A percentile compares a stretch with the other conserved stretches of the same genome.
Conservation (phyloP, 1,140 invertebrate species). For the Laupala kohalensis region DNA sequence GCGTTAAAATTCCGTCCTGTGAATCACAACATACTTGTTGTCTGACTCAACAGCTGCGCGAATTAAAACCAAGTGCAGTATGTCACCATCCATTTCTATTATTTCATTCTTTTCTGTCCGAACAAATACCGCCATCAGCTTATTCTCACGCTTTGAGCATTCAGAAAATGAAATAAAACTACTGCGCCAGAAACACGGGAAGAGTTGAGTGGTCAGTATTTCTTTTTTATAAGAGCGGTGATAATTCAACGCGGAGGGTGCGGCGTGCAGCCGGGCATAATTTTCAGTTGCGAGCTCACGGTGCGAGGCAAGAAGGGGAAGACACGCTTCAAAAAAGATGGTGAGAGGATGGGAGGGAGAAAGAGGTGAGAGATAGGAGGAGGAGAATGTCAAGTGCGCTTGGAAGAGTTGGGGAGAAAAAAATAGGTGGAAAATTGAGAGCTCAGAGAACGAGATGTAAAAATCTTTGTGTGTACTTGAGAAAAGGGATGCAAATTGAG, state of each 20-base stretch:
- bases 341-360: background rate
- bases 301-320: no score
- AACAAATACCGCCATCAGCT: background rate
- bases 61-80: no score
- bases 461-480: no score
- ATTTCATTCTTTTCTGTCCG: background rate
- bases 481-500: no score
- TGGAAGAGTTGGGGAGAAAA: no score
- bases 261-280: background rate
- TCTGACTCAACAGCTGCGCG: no score
- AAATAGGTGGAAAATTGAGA: no score
- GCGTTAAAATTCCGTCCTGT: no score
- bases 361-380: background rate
- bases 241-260: background rate
- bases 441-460: no score
- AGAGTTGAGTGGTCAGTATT: background rate
- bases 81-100: background rate
- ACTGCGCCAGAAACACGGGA: background rate
- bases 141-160: background rate
- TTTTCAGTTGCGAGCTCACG: background rate
- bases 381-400: background rate
- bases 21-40: no score
- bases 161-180: background rate
- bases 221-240: background rate
- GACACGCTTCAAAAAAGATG: no score